phyloP scores from a whole-genome alignment of 2,797 vertebrate species.

The Sus cebifrons region DNA sequence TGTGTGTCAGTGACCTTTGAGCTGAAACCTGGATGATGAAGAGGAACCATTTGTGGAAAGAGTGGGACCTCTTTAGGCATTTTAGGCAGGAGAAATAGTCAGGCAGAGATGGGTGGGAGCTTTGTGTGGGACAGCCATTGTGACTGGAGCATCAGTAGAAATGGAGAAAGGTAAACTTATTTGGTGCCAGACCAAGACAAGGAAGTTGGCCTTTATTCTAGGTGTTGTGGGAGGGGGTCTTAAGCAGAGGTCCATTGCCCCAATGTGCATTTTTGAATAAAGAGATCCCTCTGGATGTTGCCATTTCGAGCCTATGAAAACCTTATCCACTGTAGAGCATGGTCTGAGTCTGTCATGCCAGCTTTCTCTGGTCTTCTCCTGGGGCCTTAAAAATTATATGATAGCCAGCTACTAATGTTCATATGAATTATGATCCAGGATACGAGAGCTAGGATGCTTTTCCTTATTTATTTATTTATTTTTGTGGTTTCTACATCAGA shows the following conservation, averaged over 20 bases:
- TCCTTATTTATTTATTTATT: background rate
- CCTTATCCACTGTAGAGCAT: background rate
- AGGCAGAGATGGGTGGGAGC: background rate
- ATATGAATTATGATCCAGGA: slow-evolving; percentile 50
- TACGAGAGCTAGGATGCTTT: background rate
- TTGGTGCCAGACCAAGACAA: background rate
- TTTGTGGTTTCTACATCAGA: slow-evolving; percentile 52
- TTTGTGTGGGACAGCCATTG: background rate
- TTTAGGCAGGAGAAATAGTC: background rate
- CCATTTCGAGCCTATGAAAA: background rate
- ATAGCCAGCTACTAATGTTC: slow-evolving; percentile 15
- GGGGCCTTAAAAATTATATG: slow-evolving; percentile 46
- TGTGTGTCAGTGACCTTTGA: background rate
- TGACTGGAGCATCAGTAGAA: background rate
- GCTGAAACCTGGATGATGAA: background rate
- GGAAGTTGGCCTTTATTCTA: background rate
- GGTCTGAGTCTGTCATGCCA: slow-evolving; percentile 62
- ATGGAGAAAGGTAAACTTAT: background rate
- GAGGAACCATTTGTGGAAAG: fast-evolving
- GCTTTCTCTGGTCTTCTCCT: slow-evolving; percentile 47
- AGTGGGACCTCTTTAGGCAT: background rate
- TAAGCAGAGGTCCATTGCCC: background rate
- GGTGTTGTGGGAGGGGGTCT: background rate
- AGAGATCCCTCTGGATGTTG: background rate
- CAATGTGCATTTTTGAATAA: background rate